These are phyloP conservation scores for Dicaeum eximium DNA, from an alignment of 2,113 vertebrate species.

Conservation along the genomic window DNA sequence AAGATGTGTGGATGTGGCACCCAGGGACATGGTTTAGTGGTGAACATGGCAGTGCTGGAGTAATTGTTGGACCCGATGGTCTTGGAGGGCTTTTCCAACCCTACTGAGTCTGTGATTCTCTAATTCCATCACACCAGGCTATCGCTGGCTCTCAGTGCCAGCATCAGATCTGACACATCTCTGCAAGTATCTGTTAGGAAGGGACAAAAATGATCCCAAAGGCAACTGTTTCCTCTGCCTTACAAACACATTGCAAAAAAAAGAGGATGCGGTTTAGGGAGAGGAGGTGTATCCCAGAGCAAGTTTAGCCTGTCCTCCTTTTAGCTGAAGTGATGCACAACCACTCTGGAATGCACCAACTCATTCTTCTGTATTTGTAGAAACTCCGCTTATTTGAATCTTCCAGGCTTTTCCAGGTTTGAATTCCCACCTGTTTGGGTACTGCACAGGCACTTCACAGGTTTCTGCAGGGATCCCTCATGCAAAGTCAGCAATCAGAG, in stretches of 20 bases:
- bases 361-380: not conserved
- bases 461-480: not conserved
- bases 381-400: not conserved
- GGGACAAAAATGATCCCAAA: not conserved
- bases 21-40: accelerated
- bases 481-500: not conserved
- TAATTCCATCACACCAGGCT: not conserved
- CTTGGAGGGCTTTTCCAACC: not conserved
- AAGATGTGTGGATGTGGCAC: not conserved
- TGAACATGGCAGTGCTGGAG: not conserved
- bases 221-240: not conserved
- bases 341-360: not conserved
- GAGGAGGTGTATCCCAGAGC: not conserved
- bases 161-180: not conserved
- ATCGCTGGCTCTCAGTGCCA: not conserved
- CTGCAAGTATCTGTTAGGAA: not conserved
- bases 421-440: not conserved
- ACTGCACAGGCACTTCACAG: not conserved
- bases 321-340: not conserved
- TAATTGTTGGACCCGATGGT: accelerated
- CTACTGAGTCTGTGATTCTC: not conserved
- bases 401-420: not conserved
- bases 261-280: not conserved
- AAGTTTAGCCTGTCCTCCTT: not conserved
- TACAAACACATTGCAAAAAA: not conserved